Conservation (phyloP, 1,140 invertebrate genomes). For the Hetaerina americana region DNA sequence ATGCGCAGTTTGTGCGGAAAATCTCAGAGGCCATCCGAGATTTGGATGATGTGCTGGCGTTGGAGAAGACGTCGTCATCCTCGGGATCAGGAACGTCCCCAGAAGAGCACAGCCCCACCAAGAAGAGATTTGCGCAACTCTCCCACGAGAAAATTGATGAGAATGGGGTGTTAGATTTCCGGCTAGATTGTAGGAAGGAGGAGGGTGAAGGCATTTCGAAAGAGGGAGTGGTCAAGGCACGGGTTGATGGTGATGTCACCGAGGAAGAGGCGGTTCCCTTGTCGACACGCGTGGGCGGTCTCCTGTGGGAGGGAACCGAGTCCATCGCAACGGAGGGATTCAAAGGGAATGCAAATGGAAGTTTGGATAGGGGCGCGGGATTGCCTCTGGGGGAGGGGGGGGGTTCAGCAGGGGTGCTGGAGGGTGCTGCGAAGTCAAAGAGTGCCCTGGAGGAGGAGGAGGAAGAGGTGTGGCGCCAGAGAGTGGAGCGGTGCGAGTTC, state of each 20-base stretch:
- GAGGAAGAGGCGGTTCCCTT: no score
- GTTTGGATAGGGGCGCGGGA: background rate
- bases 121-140: background rate
- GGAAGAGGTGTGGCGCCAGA: conserved; percentile 48
- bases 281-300: no score
- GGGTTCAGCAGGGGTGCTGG: conserved; percentile 40
- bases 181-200: conserved; percentile 27
- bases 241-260: no score
- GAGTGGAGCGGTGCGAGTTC: conserved; percentile 48
- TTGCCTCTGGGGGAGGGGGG: conserved; percentile 8
- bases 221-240: no score
- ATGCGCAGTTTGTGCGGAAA: conserved; percentile 40
- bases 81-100: conserved; percentile 32
- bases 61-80: conserved; percentile 44
- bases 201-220: conserved; percentile 25
- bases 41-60: conserved; percentile 46
- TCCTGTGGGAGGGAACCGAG: no score
- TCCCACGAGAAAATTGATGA: conserved; percentile 10
- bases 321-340: no score
- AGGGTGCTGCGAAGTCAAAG: conserved; percentile 14
- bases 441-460: conserved; percentile 23
- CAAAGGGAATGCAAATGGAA: no score
- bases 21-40: conserved; percentile 50
- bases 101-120: background rate
- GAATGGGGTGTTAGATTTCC: conserved; percentile 22